Percentiles rank a stretch among this genome's conserved stretches.
Conservation (phyloP, 2,888 invertebrate genomes). For the Acanthacorydalis orientalis region DNA sequence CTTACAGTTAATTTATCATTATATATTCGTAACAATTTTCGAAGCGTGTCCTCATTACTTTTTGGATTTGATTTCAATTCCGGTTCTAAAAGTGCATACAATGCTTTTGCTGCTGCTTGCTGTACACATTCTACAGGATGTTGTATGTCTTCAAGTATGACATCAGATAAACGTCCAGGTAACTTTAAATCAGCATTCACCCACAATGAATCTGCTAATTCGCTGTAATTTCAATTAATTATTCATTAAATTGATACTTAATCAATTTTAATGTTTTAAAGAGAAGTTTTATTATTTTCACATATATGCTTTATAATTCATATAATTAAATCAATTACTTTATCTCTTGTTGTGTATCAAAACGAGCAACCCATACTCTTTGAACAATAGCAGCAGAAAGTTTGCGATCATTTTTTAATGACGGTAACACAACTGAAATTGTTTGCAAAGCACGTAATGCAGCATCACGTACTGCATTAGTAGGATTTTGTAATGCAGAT, state of each 20-base stretch:
- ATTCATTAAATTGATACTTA: background rate
- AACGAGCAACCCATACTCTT: constrained; percentile 68
- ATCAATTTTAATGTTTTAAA: too few species aligned
- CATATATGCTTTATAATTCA: constrained; percentile 6
- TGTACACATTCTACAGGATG: constrained; percentile 73
- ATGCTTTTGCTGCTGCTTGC: constrained; percentile 62
- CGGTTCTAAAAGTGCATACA: constrained; percentile 47
- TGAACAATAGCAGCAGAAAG: constrained; percentile 44
- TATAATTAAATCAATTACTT: constrained; percentile 20
- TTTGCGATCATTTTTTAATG: constrained; percentile 36
- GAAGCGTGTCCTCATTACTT: constrained; percentile 38
- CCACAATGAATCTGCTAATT: constrained; percentile 48
- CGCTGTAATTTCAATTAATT: constrained; percentile 17
- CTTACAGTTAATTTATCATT: constrained; percentile 53
- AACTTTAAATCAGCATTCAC: constrained; percentile 31
- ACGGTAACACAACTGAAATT: constrained; percentile 43
- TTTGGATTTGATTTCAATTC: constrained; percentile 22
- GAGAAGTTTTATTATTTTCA: too few species aligned
- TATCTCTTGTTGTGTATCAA: constrained; percentile 64
- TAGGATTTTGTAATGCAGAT: constrained; percentile 56
- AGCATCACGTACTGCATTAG: constrained; percentile 60
- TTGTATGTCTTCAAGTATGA: constrained; percentile 51
- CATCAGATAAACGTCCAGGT: constrained; percentile 32
- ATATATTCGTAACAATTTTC: constrained; percentile 54
- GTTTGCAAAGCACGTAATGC: constrained; percentile 55